These are phyloP conservation scores for Marmota flaviventris DNA, from an alignment of 2,113 vertebrate species.

Conservation along the genomic window DNA sequence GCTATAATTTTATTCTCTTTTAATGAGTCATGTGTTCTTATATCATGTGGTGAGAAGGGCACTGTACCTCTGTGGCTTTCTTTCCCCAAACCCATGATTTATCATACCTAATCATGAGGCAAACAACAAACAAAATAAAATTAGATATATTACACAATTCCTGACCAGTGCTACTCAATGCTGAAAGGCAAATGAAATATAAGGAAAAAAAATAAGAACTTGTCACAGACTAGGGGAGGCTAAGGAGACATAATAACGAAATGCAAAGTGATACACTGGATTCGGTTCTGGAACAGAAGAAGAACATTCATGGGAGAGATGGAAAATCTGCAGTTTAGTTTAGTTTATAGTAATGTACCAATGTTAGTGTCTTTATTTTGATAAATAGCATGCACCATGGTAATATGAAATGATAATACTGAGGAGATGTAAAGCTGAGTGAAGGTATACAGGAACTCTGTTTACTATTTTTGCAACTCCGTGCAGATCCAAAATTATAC, in stretches of 20 bases:
- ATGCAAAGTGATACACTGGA: background rate
- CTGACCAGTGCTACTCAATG: background rate
- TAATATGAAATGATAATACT: background rate
- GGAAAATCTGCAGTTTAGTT: background rate
- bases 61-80: background rate
- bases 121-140: background rate
- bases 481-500: conserved; percentile 1
- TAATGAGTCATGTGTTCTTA: background rate
- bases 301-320: background rate
- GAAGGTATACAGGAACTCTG: background rate
- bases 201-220: background rate
- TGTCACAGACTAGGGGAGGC: background rate
- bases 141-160: background rate
- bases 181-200: background rate
- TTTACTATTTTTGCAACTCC: background rate
- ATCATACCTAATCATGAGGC: background rate
- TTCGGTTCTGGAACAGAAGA: background rate
- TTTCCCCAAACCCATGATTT: background rate
- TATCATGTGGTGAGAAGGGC: background rate
- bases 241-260: background rate
- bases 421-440: background rate
- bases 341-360: background rate
- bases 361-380: background rate
- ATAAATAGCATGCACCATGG: background rate
- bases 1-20: too few relatives aligned